Conservation (phyloP, 92 coral and sea anemone genomes). For the Umimayanthus kanabou region DNA sequence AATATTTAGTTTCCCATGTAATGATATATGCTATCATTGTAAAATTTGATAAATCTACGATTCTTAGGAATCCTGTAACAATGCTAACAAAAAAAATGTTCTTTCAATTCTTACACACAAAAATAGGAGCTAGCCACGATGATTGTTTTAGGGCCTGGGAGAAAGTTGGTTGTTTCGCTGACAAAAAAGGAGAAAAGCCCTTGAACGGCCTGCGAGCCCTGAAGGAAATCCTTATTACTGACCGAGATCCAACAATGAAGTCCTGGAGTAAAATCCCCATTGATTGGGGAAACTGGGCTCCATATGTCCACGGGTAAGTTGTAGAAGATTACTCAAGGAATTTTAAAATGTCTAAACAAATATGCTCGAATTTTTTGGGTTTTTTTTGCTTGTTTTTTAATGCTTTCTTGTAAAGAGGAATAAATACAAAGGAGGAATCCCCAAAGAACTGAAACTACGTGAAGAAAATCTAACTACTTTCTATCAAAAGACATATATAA, state of each 20-base stretch:
- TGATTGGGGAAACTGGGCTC: conserved; percentile 18
- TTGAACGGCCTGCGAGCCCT: conserved; percentile 2
- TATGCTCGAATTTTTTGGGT: too few relatives aligned
- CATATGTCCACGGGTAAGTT: conserved; percentile 17
- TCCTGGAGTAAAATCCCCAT: conserved; percentile 1
- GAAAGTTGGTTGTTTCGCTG: conserved; percentile 30
- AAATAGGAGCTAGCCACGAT: conserved; percentile 15
- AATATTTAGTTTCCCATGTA: too few relatives aligned
- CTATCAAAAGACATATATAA: too few relatives aligned
- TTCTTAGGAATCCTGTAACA: neutral
- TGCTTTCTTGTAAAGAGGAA: too few relatives aligned
- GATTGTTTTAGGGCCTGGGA: conserved; percentile 33
- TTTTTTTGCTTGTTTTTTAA: too few relatives aligned
- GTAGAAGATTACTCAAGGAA: too few relatives aligned
- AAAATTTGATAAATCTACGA: neutral
- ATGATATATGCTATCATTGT: too few relatives aligned
- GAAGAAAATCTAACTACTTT: too few relatives aligned
- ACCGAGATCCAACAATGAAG: conserved; percentile 25
- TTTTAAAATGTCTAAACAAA: too few relatives aligned
- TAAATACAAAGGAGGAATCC: too few relatives aligned
- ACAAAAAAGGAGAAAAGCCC: neutral
- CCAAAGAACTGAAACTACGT: too few relatives aligned
- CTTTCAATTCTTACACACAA: neutral
- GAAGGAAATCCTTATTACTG: conserved; percentile 12
- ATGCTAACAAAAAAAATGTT: neutral